phyloP scores from a whole-genome alignment of 2,113 vertebrate genomes.

The Ariopsis seemanni region DNA sequence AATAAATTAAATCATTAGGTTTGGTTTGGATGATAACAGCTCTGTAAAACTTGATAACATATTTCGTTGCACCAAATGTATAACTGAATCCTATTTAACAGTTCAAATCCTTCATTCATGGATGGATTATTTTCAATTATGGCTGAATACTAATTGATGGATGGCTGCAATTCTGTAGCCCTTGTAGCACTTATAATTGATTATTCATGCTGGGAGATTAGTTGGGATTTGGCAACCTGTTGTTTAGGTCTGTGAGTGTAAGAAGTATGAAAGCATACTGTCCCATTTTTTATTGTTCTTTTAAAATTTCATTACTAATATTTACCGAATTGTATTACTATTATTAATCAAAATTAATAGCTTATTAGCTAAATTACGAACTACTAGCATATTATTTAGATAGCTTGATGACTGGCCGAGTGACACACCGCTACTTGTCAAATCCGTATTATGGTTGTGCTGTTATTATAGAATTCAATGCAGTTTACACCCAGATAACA shows the following conservation, averaged over 20 bases:
- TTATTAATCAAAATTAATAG: background rate
- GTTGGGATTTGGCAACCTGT: conserved; percentile 5
- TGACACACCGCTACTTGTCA: background rate
- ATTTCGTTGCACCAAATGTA: background rate
- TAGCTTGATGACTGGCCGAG: background rate
- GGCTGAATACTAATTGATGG: conserved; percentile 13
- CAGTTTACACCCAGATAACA: background rate
- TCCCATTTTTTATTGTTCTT: background rate
- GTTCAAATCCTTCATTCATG: conserved; percentile 10
- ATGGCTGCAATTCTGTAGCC: background rate
- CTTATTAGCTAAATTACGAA: background rate
- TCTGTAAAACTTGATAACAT: background rate
- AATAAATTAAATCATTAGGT: background rate
- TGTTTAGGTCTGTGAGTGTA: background rate
- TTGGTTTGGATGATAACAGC: background rate
- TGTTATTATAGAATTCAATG: background rate
- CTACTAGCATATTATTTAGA: background rate
- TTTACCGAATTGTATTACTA: background rate
- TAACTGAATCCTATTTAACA: conserved; percentile 3
- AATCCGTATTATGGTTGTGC: background rate
- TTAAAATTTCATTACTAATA: background rate
- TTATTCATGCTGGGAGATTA: background rate
- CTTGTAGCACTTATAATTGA: background rate
- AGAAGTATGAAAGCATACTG: background rate
- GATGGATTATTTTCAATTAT: conserved; percentile 28